Conservation (phyloP, 2,797 vertebrate genomes). For the Hippocampus kuda region DNA sequence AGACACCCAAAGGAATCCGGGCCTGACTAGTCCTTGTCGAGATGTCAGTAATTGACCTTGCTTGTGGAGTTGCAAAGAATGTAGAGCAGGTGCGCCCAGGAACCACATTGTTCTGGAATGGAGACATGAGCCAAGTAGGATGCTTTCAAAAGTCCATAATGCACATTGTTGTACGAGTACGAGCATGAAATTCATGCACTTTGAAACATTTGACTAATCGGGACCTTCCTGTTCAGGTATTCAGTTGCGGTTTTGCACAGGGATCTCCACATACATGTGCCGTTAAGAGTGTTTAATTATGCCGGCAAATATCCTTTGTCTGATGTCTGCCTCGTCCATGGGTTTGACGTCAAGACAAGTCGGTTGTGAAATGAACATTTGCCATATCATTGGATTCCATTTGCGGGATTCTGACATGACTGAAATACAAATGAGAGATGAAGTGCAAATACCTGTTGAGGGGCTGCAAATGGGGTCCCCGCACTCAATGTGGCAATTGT, state of each 20-base stretch:
- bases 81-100: too few relatives aligned
- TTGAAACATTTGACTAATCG: too few relatives aligned
- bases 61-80: too few relatives aligned
- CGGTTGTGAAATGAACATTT: neutral
- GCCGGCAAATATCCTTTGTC: slow-evolving; percentile 10
- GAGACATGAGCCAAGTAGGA: too few relatives aligned
- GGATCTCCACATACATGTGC: slow-evolving; percentile 24
- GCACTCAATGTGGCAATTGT: neutral
- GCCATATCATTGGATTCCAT: neutral
- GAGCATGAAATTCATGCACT: too few relatives aligned
- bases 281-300: slow-evolving; percentile 32
- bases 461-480: neutral
- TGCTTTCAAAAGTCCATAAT: too few relatives aligned
- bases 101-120: too few relatives aligned
- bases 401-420: neutral
- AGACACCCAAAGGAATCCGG: too few relatives aligned
- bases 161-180: neutral
- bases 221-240: neutral
- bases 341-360: too few relatives aligned
- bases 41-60: too few relatives aligned
- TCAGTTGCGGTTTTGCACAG: slow-evolving; percentile 2
- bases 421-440: neutral
- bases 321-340: neutral
- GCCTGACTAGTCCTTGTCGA: too few relatives aligned
- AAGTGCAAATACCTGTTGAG: neutral